These are phyloP conservation scores for Hybos culiciformis DNA, from an alignment of 2,888 invertebrate species.

Conservation along the genomic window DNA sequence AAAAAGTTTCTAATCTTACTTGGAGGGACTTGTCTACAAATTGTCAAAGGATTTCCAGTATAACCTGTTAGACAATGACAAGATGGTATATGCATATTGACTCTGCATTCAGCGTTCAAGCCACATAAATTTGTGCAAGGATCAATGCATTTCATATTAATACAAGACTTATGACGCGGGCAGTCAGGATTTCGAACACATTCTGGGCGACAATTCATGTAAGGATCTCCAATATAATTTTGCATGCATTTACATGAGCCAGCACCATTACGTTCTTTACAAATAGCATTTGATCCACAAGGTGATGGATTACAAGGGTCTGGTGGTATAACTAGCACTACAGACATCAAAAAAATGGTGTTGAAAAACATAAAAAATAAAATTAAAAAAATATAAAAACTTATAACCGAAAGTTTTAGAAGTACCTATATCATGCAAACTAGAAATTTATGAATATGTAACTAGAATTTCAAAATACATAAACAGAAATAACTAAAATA, in stretches of 20 bases:
- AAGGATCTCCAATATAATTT: conserved; percentile 77
- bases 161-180: conserved; percentile 57
- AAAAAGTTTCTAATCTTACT: conserved; percentile 22
- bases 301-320: conserved; percentile 72
- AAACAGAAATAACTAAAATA: conserved; percentile 12
- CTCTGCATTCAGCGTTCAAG: conserved; percentile 67
- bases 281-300: conserved; percentile 75
- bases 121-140: conserved; percentile 75
- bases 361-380: conserved; percentile 11
- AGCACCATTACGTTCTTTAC: conserved; percentile 64
- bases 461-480: too few species aligned
- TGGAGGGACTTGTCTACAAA: conserved; percentile 48
- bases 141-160: conserved; percentile 71
- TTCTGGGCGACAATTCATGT: conserved; percentile 73
- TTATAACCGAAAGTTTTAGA: conserved; percentile 2
- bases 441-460: neutral
- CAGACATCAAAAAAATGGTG: conserved; percentile 23
- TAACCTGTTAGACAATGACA: conserved; percentile 61
- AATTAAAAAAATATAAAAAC: conserved; percentile 3
- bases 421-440: neutral
- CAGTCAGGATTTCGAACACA: conserved; percentile 81
- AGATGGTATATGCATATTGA: conserved; percentile 68
- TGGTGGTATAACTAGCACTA: conserved; percentile 42
- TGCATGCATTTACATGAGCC: conserved; percentile 71
- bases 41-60: conserved; percentile 63